Evolutionary conservation across 2,797 vertebrate genomes (phyloP).

Genomic region (Leptodactylus fallax): DNA sequence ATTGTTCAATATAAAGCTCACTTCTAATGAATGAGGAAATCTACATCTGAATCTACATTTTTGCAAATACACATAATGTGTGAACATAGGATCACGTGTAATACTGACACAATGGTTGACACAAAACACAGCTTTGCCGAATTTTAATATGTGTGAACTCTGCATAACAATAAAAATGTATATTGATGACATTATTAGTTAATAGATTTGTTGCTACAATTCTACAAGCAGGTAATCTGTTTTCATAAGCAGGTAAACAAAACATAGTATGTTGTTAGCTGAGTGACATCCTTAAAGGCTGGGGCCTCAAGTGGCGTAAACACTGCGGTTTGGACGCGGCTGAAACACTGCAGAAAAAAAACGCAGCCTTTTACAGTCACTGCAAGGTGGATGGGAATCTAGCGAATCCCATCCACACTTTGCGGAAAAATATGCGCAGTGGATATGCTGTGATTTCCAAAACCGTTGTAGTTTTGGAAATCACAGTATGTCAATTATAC

Average conservation of each 20-base stretch:
- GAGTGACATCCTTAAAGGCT: too few species aligned
- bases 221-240: not conserved
- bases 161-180: not conserved
- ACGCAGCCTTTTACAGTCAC: too few species aligned
- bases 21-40: not conserved
- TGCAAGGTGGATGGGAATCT: too few species aligned
- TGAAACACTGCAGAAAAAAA: too few species aligned
- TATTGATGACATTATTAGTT: not conserved
- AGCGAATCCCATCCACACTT: too few species aligned
- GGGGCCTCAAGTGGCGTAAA: too few species aligned
- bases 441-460: too few species aligned
- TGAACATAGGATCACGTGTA: not conserved
- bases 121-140: not conserved
- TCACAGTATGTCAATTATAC: too few species aligned
- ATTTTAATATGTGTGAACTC: not conserved
- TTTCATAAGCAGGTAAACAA: not conserved
- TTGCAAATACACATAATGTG: not conserved
- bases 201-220: not conserved
- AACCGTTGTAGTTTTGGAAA: too few species aligned
- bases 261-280: not conserved
- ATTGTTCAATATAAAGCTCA: not conserved
- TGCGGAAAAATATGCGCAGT: too few species aligned
- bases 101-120: not conserved
- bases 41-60: not conserved
- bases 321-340: too few species aligned